These are phyloP conservation scores for Cladopsammia gracilis DNA, from an alignment of 64 coral and sea anemone species.

Conservation along the genomic window DNA sequence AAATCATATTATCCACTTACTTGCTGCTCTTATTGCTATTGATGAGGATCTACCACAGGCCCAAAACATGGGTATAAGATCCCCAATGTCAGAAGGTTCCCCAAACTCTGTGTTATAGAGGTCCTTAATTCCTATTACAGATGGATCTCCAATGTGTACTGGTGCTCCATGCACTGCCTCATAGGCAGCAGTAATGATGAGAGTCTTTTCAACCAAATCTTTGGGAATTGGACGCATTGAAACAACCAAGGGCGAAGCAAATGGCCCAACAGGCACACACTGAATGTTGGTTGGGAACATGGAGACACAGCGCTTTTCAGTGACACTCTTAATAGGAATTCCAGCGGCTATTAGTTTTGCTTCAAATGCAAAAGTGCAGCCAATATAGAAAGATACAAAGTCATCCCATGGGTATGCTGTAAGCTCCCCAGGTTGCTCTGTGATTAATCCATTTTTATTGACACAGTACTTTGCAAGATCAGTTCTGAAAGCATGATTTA, in stretches of 20 bases:
- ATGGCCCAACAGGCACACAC: conserved; percentile 54
- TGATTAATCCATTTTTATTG: conserved; percentile 22
- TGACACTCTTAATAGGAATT: conserved; percentile 49
- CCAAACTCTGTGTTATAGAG: neutral
- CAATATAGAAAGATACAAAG: conserved; percentile 85
- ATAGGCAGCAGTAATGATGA: conserved; percentile 32
- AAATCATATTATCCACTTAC: neutral
- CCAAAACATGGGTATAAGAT: conserved; percentile 76
- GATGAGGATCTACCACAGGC: conserved; percentile 49
- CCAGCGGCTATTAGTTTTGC: conserved; percentile 59
- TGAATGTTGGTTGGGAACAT: conserved; percentile 72
- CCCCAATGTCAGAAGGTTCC: neutral
- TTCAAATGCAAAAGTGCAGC: conserved; percentile 89
- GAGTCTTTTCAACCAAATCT: conserved; percentile 52
- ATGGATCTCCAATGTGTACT: conserved; percentile 76
- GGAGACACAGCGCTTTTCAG: neutral
- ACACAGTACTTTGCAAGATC: conserved; percentile 69
- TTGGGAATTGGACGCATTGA: conserved; percentile 65
- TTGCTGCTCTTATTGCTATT: neutral
- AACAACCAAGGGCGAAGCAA: conserved; percentile 60
- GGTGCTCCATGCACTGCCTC: conserved; percentile 70
- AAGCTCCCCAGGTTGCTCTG: conserved; percentile 32
- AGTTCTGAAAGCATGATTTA: conserved; percentile 49
- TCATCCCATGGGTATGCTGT: conserved; percentile 62
- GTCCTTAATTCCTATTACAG: conserved; percentile 65